Evolutionary conservation across 2,888 invertebrate genomes (phyloP), one percentile per base, ranked within the genome.

Genomic region (Myathropa florea): DNA sequence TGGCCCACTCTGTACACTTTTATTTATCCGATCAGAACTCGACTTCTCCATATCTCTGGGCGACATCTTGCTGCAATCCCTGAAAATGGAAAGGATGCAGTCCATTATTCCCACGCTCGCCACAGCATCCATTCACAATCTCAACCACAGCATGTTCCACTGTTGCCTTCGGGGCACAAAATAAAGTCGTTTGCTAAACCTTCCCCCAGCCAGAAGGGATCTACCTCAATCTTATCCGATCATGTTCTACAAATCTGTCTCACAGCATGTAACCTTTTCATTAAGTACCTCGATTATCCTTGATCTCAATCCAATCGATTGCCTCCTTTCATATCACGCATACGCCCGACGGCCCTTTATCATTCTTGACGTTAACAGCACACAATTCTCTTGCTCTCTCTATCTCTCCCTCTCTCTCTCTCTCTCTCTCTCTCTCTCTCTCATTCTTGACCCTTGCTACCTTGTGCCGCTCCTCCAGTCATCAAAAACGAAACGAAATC

Each of bases 251-350:
- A 46, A 46, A 46, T 46, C 46, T 46, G 46, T 46, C 46, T 46
- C 46, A 46, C 46, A 46, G 46, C 46, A 18, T 46, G 46, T 46
- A 46, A 46, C 46, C 46, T 46, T 46, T 26, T 46, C 65, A 26
- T 39, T 39, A 65, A 65, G 26, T 65, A 4, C 18, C 12, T 4
- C 2, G 23, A 26, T 36, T 26, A 55, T 64, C 75, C 81, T 68
- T 81, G 75, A 75, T 68, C 21, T 68, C 14, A 68, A 46, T 67
- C 59, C 14, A 79, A 71, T 71, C 28, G 53, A 67, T 73, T 28
- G 33, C 61, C 53, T 60, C 65, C 71, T 72, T 79, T 79, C 79
- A 72, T 60, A 53, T 65, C 63, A 28, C 18, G 18, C 26, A 61
- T 30, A 63, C 36, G 10, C 65, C 33, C 23, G 61, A 18, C 55